Evolutionary conservation across 2,888 invertebrate genomes (phyloP).

Genomic region (Zhengitettix transpicula): DNA sequence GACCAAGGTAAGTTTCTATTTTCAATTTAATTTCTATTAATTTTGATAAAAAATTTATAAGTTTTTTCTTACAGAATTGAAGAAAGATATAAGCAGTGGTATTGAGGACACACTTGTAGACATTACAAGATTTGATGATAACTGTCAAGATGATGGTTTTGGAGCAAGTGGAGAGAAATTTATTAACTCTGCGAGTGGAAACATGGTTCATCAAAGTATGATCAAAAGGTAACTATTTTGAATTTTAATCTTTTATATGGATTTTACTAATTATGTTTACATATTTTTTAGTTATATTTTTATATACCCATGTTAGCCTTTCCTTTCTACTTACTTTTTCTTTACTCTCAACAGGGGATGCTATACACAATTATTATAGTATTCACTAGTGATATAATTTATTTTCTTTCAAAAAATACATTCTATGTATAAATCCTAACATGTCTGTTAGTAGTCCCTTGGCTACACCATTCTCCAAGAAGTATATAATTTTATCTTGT

Average conservation of each 20-base stretch:
- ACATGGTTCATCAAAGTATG: conserved; percentile 75
- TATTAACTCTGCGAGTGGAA: conserved; percentile 30
- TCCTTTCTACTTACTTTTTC: too few relatives aligned
- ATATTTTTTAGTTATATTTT: too few relatives aligned
- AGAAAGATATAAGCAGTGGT: conserved; percentile 58
- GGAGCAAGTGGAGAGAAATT: conserved; percentile 32
- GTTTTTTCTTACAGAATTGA: conserved; percentile 30
- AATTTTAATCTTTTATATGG: neutral
- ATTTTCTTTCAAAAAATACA: too few relatives aligned
- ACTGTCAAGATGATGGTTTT: conserved; percentile 47
- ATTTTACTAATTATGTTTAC: too few relatives aligned
- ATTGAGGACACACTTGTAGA: conserved; percentile 71
- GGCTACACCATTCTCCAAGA: too few relatives aligned
- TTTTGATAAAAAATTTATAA: neutral
- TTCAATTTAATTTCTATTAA: neutral
- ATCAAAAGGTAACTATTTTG: conserved; percentile 44
- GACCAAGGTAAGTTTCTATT: conserved; percentile 41
- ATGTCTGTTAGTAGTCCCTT: too few relatives aligned
- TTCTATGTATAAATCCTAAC: too few relatives aligned
- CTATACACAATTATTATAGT: too few relatives aligned
- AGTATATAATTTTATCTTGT: too few relatives aligned
- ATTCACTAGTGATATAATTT: too few relatives aligned
- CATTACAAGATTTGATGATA: conserved; percentile 64
- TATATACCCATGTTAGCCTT: too few relatives aligned
- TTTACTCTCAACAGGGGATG: too few relatives aligned